These are phyloP conservation scores for Saxidomus purpurata DNA, from an alignment of 1,140 invertebrate species.

Conservation along the genomic window DNA sequence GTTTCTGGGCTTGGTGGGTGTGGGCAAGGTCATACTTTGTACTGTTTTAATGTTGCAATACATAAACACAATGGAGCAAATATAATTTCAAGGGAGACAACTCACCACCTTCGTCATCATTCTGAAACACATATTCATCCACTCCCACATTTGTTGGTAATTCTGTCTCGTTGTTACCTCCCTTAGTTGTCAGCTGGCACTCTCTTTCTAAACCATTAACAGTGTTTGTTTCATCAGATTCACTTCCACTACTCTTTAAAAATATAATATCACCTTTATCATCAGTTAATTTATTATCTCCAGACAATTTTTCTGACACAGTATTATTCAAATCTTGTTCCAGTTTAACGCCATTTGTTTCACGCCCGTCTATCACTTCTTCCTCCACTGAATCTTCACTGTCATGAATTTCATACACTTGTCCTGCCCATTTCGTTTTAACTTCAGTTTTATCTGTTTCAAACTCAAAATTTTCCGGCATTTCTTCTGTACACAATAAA, in stretches of 20 bases:
- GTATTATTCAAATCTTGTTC: background rate
- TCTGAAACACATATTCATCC: background rate
- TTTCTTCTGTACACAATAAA: slow-evolving; percentile 8
- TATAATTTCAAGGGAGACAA: background rate
- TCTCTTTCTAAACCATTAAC: background rate
- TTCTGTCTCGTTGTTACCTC: background rate
- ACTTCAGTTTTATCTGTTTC: background rate
- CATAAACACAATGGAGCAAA: too few relatives aligned
- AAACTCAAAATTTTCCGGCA: background rate
- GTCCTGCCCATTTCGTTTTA: background rate
- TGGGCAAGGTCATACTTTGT: too few relatives aligned
- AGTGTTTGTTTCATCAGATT: background rate
- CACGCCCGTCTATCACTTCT: background rate
- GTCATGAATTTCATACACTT: slow-evolving; percentile 16
- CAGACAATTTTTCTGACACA: background rate
- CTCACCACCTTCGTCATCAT: slow-evolving; percentile 17
- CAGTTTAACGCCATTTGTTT: background rate
- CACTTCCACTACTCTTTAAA: background rate
- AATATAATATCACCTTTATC: background rate
- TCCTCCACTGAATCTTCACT: background rate
- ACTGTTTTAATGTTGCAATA: too few relatives aligned
- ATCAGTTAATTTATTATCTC: background rate
- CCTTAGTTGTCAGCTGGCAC: slow-evolving; percentile 8
- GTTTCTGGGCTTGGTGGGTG: too few relatives aligned
- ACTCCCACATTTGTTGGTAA: background rate